Conservation (phyloP, 30 jellyfish, hydroid and myxozoan species). For the Aurelia aurita complex sp. Pacific region DNA sequence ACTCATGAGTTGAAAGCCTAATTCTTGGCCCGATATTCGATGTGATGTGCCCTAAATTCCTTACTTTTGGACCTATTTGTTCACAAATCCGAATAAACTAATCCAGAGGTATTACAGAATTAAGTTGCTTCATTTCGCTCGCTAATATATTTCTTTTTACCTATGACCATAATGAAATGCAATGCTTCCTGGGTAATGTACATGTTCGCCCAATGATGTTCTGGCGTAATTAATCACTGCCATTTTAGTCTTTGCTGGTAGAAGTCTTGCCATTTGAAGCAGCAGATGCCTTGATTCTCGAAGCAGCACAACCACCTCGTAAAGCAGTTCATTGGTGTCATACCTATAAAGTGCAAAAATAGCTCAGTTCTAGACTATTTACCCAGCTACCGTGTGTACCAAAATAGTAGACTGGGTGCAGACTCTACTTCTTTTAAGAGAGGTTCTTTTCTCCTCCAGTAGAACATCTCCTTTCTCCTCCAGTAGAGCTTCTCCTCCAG, state of each 20-base stretch:
- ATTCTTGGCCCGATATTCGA: too few relatives aligned
- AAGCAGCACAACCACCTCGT: slow-evolving; percentile 35
- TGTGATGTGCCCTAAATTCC: too few relatives aligned
- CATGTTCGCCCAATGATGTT: neutral
- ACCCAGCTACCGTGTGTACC: neutral
- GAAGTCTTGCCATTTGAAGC: slow-evolving; percentile 27
- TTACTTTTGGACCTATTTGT: too few relatives aligned
- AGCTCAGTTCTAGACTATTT: neutral
- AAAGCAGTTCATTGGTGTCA: slow-evolving; percentile 27
- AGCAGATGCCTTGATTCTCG: slow-evolving; percentile 15
- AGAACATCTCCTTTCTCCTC: too few relatives aligned
- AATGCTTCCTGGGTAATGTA: slow-evolving; percentile 29
- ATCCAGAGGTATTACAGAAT: too few relatives aligned
- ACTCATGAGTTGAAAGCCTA: too few relatives aligned
- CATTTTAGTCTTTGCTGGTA: slow-evolving; percentile 39
- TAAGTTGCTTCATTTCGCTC: neutral
- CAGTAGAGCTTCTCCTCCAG: too few relatives aligned
- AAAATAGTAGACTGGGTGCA: neutral
- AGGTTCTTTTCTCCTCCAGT: too few relatives aligned
- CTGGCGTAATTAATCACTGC: slow-evolving; percentile 20
- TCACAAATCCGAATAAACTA: too few relatives aligned
- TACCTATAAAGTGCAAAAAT: neutral
- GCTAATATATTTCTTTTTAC: neutral
- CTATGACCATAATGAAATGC: slow-evolving; percentile 27
- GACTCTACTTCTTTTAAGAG: neutral